Percentiles rank a stretch among this genome's conserved stretches.
Evolutionary conservation across 2,113 vertebrate species (phyloP).

Genomic region (Corythaixoides concolor): DNA sequence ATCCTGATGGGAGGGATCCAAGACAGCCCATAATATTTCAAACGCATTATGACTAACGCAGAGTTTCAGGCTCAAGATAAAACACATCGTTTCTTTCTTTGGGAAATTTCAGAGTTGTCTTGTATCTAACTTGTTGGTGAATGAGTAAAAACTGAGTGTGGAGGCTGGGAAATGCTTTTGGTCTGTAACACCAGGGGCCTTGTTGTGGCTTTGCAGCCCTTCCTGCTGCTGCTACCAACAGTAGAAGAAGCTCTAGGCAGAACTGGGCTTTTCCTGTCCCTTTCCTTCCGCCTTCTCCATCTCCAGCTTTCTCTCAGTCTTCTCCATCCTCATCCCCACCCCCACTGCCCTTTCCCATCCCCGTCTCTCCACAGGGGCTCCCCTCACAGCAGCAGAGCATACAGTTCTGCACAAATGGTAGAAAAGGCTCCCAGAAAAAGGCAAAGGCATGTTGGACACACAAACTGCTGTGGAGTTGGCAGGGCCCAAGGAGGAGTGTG

Average conservation of each 20-base stretch:
- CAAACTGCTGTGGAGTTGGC: background rate
- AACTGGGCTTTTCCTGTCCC: fast-evolving
- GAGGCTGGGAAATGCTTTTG: background rate
- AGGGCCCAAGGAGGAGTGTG: background rate
- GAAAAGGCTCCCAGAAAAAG: background rate
- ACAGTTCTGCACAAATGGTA: fast-evolving
- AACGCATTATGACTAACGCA: background rate
- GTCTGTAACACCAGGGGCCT: background rate
- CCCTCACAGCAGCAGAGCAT: fast-evolving
- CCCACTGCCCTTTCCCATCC: background rate
- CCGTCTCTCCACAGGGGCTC: background rate
- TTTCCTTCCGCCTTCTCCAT: background rate
- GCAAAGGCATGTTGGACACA: no score
- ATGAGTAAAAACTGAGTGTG: background rate
- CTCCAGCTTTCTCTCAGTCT: background rate
- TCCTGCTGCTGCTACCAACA: background rate
- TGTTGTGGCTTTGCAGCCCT: background rate
- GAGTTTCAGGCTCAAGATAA: background rate
- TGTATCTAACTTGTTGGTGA: background rate
- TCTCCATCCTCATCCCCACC: fast-evolving
- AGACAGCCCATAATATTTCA: background rate
- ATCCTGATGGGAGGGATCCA: background rate
- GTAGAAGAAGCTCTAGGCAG: background rate
- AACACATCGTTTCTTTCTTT: background rate
- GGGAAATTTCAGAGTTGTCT: background rate